Percentiles rank a stretch among this genome's conserved stretches.
Evolutionary conservation across 2,888 invertebrate species (phyloP).

Genomic region (Lomographa bimaculata): DNA sequence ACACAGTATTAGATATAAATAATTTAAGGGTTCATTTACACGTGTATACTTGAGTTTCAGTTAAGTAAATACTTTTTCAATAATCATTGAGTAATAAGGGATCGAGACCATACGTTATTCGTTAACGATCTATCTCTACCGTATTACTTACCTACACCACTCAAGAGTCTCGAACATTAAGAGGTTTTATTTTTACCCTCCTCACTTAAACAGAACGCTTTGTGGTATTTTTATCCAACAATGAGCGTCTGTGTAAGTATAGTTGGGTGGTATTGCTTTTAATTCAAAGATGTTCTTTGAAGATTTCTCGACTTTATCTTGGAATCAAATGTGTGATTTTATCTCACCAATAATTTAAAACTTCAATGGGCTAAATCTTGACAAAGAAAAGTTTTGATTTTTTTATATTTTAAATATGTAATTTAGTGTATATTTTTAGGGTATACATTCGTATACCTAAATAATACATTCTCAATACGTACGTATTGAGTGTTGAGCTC

Average conservation of each 20-base stretch:
- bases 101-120: constrained; percentile 9
- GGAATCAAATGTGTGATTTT: constrained; percentile 12
- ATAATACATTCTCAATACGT: no score
- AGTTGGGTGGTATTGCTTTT: constrained; percentile 20
- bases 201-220: constrained; percentile 30
- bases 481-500: no score
- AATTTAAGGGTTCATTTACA: no score
- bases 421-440: no score
- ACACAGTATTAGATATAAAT: no score
- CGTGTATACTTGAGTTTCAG: no score
- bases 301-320: constrained; percentile 17
- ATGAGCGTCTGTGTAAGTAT: constrained; percentile 25
- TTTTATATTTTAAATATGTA: no score
- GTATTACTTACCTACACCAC: constrained; percentile 25
- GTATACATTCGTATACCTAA: no score
- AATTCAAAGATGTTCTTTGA: constrained; percentile 18
- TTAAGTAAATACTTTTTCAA: no score
- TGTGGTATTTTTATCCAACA: constrained; percentile 36
- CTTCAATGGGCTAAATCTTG: constrained; percentile 3
- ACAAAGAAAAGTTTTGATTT: no score
- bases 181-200: constrained; percentile 34
- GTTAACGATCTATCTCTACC: constrained; percentile 12
- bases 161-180: constrained; percentile 25
- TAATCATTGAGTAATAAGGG: no score
- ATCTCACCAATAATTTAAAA: constrained; percentile 2